Percentiles rank a stretch among this genome's conserved stretches.
Conservation (phyloP, 2,797 vertebrate species). For the Lemur catta region DNA sequence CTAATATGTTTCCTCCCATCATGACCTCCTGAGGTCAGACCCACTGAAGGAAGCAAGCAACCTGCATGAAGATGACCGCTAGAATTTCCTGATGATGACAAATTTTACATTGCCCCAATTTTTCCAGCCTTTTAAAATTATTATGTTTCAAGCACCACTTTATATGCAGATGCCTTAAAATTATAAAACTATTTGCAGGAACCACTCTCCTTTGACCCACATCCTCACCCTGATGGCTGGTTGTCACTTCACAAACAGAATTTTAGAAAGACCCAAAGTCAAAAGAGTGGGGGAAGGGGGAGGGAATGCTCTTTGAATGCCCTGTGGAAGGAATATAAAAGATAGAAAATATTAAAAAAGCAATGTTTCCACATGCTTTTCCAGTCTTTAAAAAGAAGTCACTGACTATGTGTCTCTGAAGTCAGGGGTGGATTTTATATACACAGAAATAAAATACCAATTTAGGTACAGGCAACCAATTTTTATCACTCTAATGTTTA, state of each 20-base stretch:
- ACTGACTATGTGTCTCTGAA: not conserved
- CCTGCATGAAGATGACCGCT: not conserved
- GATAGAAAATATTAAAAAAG: not conserved
- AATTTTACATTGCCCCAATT: not conserved
- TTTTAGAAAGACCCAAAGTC: not conserved
- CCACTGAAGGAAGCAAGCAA: not conserved
- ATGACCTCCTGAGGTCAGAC: not conserved
- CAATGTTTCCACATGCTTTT: not conserved
- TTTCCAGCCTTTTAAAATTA: not conserved
- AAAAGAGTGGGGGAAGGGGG: not conserved
- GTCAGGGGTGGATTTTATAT: not conserved
- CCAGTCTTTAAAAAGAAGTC: not conserved
- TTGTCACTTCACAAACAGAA: not conserved
- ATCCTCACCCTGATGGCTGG: not conserved
- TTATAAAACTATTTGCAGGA: not conserved
- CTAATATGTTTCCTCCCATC: not conserved
- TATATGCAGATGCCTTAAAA: not conserved
- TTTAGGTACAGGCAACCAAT: not conserved
- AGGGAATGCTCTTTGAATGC: not conserved
- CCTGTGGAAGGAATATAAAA: not conserved
- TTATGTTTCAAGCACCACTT: not conserved
- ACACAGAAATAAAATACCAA: not conserved
- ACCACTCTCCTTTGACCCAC: not conserved
- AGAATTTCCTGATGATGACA: not conserved
- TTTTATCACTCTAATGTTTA: not conserved